Evolutionary conservation across 1,140 invertebrate species (phyloP).

Genomic region (Calephelis nemesis): DNA sequence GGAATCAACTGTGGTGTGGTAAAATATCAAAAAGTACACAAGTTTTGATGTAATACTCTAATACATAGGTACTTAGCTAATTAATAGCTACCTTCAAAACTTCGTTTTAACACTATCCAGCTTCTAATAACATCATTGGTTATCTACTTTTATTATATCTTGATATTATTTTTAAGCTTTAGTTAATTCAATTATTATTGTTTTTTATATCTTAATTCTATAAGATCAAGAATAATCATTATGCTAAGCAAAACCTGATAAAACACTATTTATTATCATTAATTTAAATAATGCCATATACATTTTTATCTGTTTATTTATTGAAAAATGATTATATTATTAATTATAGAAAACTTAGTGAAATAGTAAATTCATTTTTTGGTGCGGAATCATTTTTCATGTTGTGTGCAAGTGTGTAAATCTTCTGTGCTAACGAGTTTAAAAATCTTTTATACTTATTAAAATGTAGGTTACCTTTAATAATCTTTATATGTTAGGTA

Average conservation of each 20-base stretch:
- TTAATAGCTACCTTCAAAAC: too few species aligned
- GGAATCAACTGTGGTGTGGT: too few species aligned
- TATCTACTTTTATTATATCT: constrained; percentile 1
- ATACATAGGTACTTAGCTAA: too few species aligned
- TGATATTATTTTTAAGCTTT: background rate
- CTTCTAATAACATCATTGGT: constrained; percentile 4
- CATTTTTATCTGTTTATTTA: constrained; percentile 1
- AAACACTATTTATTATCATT: constrained; percentile 5
- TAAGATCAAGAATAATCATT: constrained; percentile 1
- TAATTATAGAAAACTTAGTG: constrained; percentile 20
- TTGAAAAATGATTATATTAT: constrained; percentile 11
- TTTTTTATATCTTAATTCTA: background rate
- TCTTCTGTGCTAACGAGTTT: constrained; percentile 22
- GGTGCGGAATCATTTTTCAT: constrained; percentile 28
- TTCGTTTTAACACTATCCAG: too few species aligned
- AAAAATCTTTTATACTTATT: background rate
- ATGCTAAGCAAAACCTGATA: background rate
- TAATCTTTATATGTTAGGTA: too few species aligned
- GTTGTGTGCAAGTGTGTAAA: constrained; percentile 11
- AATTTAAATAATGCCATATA: constrained; percentile 11
- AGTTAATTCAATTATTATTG: background rate
- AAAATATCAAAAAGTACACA: too few species aligned
- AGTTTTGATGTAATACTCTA: too few species aligned
- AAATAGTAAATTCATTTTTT: constrained; percentile 23
- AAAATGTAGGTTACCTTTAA: too few species aligned